Conservation (phyloP, 1,140 invertebrate species). For the Delia radicum region DNA sequence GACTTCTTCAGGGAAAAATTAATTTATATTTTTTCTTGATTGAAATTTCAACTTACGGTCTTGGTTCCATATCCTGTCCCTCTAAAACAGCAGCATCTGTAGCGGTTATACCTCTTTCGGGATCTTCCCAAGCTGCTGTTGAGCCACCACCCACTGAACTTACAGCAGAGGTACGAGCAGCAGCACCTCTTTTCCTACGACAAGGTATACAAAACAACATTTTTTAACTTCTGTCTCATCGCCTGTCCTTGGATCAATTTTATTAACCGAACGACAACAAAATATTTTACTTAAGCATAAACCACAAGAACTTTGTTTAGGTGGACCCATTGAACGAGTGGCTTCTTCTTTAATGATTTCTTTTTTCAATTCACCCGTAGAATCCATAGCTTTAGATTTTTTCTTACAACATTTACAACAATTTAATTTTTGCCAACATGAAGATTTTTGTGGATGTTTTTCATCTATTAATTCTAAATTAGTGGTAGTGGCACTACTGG, state of each 20-base stretch:
- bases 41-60: conserved; percentile 35
- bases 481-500: conserved; percentile 47
- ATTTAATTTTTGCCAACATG: conserved; percentile 44
- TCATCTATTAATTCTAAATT: conserved; percentile 48
- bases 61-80: conserved; percentile 37
- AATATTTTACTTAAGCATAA: conserved; percentile 50
- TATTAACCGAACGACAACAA: conserved; percentile 52
- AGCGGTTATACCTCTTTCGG: conserved; percentile 44
- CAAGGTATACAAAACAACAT: conserved; percentile 54
- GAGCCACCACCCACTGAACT: conserved; percentile 23
- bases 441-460: conserved; percentile 34
- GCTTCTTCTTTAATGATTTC: neutral
- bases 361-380: neutral
- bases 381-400: conserved; percentile 27
- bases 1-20: too few relatives aligned
- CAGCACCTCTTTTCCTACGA: conserved; percentile 32
- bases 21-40: too few relatives aligned
- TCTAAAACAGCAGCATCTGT: conserved; percentile 49
- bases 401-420: conserved; percentile 47
- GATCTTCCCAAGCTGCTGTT: conserved; percentile 52
- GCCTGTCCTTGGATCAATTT: conserved; percentile 48
- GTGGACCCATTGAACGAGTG: conserved; percentile 23
- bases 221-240: conserved; percentile 45
- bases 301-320: conserved; percentile 41
- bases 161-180: neutral